Evolutionary conservation across 1,140 invertebrate species (phyloP), one percentile per base, ranked within the genome.

Genomic region (Liolophura sinensis): DNA sequence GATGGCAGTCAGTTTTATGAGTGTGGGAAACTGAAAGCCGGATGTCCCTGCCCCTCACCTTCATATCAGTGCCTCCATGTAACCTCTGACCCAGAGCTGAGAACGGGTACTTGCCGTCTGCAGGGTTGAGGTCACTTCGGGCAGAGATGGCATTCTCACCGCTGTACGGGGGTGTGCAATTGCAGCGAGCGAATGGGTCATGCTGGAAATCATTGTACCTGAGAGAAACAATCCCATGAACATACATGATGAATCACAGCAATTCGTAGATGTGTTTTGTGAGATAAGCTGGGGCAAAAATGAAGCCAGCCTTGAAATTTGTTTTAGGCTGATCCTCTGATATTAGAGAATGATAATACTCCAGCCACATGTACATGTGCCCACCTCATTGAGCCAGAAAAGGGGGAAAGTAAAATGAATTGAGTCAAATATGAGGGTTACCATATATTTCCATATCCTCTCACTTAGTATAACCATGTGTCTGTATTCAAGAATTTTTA

Each of bases 131-230:
- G 80, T 92, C 91, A 81, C 87, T 87, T 56, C 91, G 80, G 18
- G 91, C 88, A 27, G 91, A 88, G 73, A 92, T 91, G 40, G 88
- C 89, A 83, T 91, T 91, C 80, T 90, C 89, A 20, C 87, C 91
- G 78, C 87, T 90, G 82, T 91, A 92, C 1, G 91, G 90, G 7
- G 92, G 92, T 18, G 74, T 83, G 78, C 92, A 93, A 61, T 89
- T 86, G 81, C 92, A 93, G 60, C 82, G 80, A 24, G 90, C 86
- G 24, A 91, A 83, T 18, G 90, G 90, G 78, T 93, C 92, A 77
- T 91, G 81, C 61, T 82, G 85, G 82, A 86, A 92, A 81, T 93
- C 87, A 81, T 92, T 93, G 86, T 91, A 92, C 52, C 85, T 87
- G 68, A 7, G 64, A 70, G 57, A 46, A 40, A 9, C n/a, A 73